Percentiles rank a stretch among this genome's conserved stretches.
phyloP scores from a whole-genome alignment of 2,888 invertebrate genomes.

The Hemicrepidius hirtus region DNA sequence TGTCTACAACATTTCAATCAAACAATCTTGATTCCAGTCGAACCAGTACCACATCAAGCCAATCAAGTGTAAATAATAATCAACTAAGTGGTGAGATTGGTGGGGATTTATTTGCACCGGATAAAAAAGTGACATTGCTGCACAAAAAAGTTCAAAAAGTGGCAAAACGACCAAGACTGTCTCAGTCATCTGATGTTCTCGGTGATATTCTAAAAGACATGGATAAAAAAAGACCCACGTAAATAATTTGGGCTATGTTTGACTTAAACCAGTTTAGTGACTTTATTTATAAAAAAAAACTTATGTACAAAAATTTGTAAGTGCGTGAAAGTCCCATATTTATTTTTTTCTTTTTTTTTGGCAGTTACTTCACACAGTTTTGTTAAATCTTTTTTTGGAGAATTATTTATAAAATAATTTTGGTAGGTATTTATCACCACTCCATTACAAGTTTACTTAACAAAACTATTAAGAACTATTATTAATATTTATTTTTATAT shows the following conservation, averaged over 20 bases:
- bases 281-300: slow-evolving; percentile 37
- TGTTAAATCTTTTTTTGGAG: no score
- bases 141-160: slow-evolving; percentile 61
- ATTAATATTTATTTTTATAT: slow-evolving; percentile 30
- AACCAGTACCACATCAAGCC: slow-evolving; percentile 6
- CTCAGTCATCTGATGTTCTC: slow-evolving; percentile 68
- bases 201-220: slow-evolving; percentile 70
- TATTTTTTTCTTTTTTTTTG: slow-evolving; percentile 10
- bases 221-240: slow-evolving; percentile 67
- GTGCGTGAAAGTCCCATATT: slow-evolving; percentile 26
- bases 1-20: background rate
- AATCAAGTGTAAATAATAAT: slow-evolving; percentile 34
- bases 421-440: slow-evolving; percentile 1
- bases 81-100: slow-evolving; percentile 31
- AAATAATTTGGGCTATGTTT: slow-evolving; percentile 58
- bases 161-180: slow-evolving; percentile 62
- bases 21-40: background rate
- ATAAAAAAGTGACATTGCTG: slow-evolving; percentile 53
- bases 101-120: slow-evolving; percentile 51
- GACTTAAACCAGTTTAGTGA: slow-evolving; percentile 24
- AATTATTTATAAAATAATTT: background rate
- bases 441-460: slow-evolving; percentile 16
- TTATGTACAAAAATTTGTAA: slow-evolving; percentile 19
- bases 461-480: slow-evolving; percentile 18
- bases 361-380: slow-evolving; percentile 7